Evolutionary conservation across 2,888 invertebrate genomes (phyloP).

Genomic region (Polia nebulosa): DNA sequence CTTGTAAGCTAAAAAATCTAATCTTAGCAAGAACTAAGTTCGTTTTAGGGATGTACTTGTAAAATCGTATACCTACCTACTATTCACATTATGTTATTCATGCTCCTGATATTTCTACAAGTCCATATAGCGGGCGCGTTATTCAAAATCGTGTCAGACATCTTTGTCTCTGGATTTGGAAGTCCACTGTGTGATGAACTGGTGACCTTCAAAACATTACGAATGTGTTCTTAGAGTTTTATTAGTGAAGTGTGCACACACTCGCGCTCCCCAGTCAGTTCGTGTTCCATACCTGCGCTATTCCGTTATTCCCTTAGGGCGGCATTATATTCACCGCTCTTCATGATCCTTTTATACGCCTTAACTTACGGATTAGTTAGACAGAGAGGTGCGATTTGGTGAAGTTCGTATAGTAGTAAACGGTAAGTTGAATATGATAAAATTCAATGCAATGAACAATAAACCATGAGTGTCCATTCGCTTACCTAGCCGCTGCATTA

Average conservation of each 20-base stretch:
- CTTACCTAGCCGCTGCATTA: not conserved
- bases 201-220: conserved; percentile 61
- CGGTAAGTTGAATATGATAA: conserved; percentile 32
- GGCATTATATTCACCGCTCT: conserved; percentile 62
- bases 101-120: conserved; percentile 26
- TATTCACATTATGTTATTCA: conserved; percentile 13
- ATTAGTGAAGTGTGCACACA: conserved; percentile 54
- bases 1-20: conserved; percentile 6
- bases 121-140: not conserved
- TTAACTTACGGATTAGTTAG: conserved; percentile 57
- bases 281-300: conserved; percentile 67
- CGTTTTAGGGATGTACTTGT: not conserved
- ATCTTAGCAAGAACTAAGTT: not conserved
- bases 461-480: conserved; percentile 19
- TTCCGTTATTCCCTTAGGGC: conserved; percentile 67
- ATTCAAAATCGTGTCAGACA: conserved; percentile 22
- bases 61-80: not conserved
- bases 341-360: conserved; percentile 59
- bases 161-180: conserved; percentile 53
- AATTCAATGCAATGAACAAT: conserved; percentile 35
- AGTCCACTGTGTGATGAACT: conserved; percentile 48
- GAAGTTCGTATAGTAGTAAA: conserved; percentile 42
- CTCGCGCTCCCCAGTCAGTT: conserved; percentile 34
- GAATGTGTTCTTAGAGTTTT: conserved; percentile 47
- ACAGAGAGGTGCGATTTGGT: conserved; percentile 62